Evolutionary conservation across 2,797 vertebrate genomes (phyloP).

Genomic region (Sylvilagus floridanus): DNA sequence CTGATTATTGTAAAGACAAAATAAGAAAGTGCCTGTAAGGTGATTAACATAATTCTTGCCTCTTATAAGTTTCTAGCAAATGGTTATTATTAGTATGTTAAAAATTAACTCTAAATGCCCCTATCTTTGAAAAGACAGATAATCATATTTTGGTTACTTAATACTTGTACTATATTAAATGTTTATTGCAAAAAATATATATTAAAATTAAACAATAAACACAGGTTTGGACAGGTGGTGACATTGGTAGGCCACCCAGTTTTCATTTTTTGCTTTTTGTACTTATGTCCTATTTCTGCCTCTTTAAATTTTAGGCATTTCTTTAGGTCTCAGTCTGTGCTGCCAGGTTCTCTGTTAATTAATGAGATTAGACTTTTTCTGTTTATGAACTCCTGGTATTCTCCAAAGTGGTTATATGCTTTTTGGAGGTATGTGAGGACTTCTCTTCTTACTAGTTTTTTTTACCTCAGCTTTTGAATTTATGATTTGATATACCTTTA

Average conservation of each 20-base stretch:
- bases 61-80: neutral
- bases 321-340: neutral
- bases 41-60: neutral
- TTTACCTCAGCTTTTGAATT: slow-evolving; percentile 28
- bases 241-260: neutral
- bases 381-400: neutral
- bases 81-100: neutral
- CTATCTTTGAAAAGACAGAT: neutral
- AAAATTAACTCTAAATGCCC: neutral
- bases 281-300: neutral
- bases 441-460: slow-evolving; percentile 9
- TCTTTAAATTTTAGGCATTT: neutral
- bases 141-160: slow-evolving; percentile 34
- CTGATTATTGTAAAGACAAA: slow-evolving; percentile 23
- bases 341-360: neutral
- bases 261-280: neutral
- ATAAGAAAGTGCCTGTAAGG: neutral
- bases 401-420: neutral
- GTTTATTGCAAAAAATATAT: slow-evolving; percentile 44
- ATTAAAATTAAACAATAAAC: slow-evolving; percentile 32
- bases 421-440: neutral
- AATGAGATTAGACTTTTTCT: neutral
- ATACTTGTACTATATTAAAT: slow-evolving; percentile 7
- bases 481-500: slow-evolving; percentile 38
- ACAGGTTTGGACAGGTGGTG: neutral